phyloP scores from a whole-genome alignment of 2,797 vertebrate genomes.

The Lagorchestes hirsutus region DNA sequence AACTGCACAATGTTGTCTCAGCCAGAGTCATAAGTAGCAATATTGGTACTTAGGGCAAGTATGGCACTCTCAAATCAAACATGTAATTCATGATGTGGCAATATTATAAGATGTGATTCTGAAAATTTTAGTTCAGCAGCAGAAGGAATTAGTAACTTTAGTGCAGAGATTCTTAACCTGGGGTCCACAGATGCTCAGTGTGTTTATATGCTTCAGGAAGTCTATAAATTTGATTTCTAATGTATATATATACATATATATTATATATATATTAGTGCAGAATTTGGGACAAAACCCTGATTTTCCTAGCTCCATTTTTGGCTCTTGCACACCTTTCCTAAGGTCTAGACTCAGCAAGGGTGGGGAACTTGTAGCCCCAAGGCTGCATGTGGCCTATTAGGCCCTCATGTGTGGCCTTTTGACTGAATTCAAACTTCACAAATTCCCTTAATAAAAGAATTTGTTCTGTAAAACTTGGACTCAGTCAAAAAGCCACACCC shows the following conservation, averaged over 20 bases:
- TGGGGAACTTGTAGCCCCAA: too few relatives aligned
- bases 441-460: too few relatives aligned
- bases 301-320: not conserved
- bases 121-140: not conserved
- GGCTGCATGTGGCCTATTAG: too few relatives aligned
- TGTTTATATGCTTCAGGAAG: not conserved
- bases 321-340: not conserved
- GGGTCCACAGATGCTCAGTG: not conserved
- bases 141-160: not conserved
- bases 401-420: too few relatives aligned
- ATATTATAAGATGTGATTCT: not conserved
- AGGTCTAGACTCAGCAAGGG: not conserved
- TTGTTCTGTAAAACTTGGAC: too few relatives aligned
- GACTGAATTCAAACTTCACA: too few relatives aligned
- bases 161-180: not conserved
- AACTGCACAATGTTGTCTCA: not conserved
- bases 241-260: too few relatives aligned
- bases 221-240: not conserved
- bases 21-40: not conserved
- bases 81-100: not conserved
- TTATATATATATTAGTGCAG: not conserved
- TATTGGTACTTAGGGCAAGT: not conserved
- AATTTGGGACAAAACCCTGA: not conserved
- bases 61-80: not conserved
- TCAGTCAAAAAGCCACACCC: too few relatives aligned